phyloP scores from a whole-genome alignment of 2,888 invertebrate genomes.

The Cryptus viduatorius region DNA sequence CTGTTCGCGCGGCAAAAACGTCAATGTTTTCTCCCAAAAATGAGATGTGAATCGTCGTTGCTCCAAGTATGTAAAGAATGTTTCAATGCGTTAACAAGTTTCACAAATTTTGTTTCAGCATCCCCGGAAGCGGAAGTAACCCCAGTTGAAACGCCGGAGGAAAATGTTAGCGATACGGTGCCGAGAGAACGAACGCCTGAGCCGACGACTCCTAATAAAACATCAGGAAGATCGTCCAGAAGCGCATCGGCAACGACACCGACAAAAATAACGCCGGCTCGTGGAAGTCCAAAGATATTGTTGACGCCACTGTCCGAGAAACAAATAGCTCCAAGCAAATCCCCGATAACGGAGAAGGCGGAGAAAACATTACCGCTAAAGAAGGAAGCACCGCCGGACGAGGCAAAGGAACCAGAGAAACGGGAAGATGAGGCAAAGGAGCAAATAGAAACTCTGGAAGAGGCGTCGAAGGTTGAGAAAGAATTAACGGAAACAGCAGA shows the following conservation, averaged over 20 bases:
- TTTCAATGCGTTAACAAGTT: no score
- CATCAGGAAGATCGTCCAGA: constrained; percentile 75
- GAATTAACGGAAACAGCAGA: constrained; percentile 1
- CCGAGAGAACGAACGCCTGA: constrained; percentile 75
- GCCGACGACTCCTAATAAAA: constrained; percentile 74
- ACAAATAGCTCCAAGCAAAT: constrained; percentile 68
- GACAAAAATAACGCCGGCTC: constrained; percentile 67
- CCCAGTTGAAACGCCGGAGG: constrained; percentile 68
- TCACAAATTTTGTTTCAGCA: constrained; percentile 32
- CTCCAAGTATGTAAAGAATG: no score
- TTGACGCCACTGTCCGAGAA: constrained; percentile 59
- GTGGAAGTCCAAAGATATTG: constrained; percentile 67
- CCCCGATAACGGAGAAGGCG: constrained; percentile 62
- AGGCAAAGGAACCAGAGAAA: constrained; percentile 1
- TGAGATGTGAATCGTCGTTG: no score
- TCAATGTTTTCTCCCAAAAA: background rate
- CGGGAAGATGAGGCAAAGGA: background rate
- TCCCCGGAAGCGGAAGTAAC: constrained; percentile 59
- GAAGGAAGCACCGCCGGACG: constrained; percentile 29
- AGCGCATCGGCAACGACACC: constrained; percentile 73
- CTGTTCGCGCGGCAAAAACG: no score
- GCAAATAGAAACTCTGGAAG: background rate
- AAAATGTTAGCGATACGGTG: constrained; percentile 64
- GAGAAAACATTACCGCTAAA: constrained; percentile 51
- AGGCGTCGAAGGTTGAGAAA: background rate